Evolutionary conservation across 2,888 invertebrate genomes (phyloP).

Genomic region (Ethmia dodecea): DNA sequence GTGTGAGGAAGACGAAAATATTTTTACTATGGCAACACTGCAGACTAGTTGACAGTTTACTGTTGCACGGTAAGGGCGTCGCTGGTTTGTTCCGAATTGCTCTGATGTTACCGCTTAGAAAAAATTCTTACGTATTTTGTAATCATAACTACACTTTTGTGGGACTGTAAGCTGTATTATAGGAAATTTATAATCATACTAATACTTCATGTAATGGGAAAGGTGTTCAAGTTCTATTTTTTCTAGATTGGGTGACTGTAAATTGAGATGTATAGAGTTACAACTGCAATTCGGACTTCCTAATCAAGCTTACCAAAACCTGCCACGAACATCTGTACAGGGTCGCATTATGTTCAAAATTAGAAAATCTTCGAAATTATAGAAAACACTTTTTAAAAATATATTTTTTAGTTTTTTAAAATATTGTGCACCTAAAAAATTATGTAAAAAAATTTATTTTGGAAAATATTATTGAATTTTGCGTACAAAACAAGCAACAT

Average conservation of each 20-base stretch:
- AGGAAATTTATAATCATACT: too few relatives aligned
- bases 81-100: constrained; percentile 22
- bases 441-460: constrained; percentile 1
- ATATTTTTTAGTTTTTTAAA: not conserved
- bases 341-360: constrained; percentile 29
- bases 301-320: constrained; percentile 9
- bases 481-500: constrained; percentile 45
- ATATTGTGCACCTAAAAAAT: not conserved
- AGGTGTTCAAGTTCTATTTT: too few relatives aligned
- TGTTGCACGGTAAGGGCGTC: constrained; percentile 17
- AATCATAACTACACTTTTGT: too few relatives aligned
- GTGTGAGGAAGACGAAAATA: constrained; percentile 59
- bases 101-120: too few relatives aligned
- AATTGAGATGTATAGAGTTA: constrained; percentile 5
- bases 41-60: constrained; percentile 23
- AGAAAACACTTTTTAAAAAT: not conserved
- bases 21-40: constrained; percentile 65
- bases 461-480: not conserved
- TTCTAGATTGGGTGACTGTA: too few relatives aligned
- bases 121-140: too few relatives aligned
- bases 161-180: too few relatives aligned
- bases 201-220: too few relatives aligned
- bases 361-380: constrained; percentile 6
- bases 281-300: constrained; percentile 12
- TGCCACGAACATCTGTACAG: constrained; percentile 22